These are phyloP conservation scores for Colletes latitarsis DNA, from an alignment of 1,140 invertebrate species.

Conservation along the genomic window DNA sequence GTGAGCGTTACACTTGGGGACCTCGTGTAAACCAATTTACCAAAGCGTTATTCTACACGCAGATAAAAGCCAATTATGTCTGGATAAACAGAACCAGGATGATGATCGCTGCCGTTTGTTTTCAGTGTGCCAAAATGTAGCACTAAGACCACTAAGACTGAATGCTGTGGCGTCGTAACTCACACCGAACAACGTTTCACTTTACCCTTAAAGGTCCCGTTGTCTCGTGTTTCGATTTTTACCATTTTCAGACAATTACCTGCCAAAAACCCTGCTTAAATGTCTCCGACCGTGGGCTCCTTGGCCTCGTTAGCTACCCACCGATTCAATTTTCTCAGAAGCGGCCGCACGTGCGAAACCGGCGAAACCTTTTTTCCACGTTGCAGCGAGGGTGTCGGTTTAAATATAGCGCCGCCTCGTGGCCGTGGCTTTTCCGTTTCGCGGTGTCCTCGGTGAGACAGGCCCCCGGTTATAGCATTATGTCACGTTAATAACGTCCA, in stretches of 20 bases:
- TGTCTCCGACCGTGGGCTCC: slow-evolving; percentile 7
- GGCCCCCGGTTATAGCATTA: slow-evolving; percentile 63
- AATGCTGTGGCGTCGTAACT: neutral
- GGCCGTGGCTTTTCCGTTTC: slow-evolving; percentile 55
- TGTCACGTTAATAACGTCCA: slow-evolving; percentile 73
- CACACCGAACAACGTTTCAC: slow-evolving; percentile 15
- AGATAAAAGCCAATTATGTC: too few relatives aligned
- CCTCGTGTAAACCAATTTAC: too few relatives aligned
- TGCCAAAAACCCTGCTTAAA: neutral
- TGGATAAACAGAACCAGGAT: too few relatives aligned
- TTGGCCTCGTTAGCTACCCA: slow-evolving; percentile 56
- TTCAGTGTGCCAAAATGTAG: neutral
- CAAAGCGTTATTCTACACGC: too few relatives aligned
- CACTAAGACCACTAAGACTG: neutral
- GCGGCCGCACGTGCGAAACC: slow-evolving; percentile 62
- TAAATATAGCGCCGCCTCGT: slow-evolving; percentile 65
- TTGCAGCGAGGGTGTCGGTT: slow-evolving; percentile 57
- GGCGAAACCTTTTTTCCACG: slow-evolving; percentile 45
- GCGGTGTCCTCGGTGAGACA: slow-evolving; percentile 38
- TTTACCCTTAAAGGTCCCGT: neutral
- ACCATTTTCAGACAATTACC: neutral
- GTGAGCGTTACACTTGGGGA: too few relatives aligned
- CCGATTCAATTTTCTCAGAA: slow-evolving; percentile 62
- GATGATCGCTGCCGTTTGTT: neutral
- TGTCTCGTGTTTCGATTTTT: neutral